These are phyloP conservation scores for Bombylius discolor DNA, from an alignment of 2,888 invertebrate genomes.

Conservation along the genomic window DNA sequence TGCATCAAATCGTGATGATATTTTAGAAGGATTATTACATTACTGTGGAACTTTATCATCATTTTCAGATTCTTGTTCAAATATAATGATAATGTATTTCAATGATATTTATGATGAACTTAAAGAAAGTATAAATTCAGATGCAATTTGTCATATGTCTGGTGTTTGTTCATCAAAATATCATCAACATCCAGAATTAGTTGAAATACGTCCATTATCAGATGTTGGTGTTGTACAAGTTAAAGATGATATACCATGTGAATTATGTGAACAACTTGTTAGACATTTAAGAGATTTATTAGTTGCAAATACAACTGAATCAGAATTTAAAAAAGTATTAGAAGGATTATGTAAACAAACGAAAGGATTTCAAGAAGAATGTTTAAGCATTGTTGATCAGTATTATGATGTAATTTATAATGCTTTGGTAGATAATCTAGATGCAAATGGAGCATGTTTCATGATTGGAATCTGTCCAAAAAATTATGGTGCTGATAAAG, in stretches of 20 bases:
- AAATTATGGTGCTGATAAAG: slow-evolving; percentile 10
- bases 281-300: slow-evolving; percentile 65
- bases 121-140: slow-evolving; percentile 46
- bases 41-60: slow-evolving; percentile 57
- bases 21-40: slow-evolving; percentile 34
- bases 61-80: slow-evolving; percentile 67
- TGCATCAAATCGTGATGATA: slow-evolving; percentile 26
- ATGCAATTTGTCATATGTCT: slow-evolving; percentile 59
- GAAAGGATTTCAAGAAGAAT: slow-evolving; percentile 57
- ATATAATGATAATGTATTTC: slow-evolving; percentile 59
- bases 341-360: slow-evolving; percentile 72
- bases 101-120: slow-evolving; percentile 53
- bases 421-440: slow-evolving; percentile 52
- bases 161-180: slow-evolving; percentile 59
- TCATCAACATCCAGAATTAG: slow-evolving; percentile 45
- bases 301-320: slow-evolving; percentile 71
- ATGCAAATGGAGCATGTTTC: slow-evolving; percentile 56
- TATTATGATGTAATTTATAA: slow-evolving; percentile 64
- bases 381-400: slow-evolving; percentile 60
- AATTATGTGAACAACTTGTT: slow-evolving; percentile 73
- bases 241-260: slow-evolving; percentile 62
- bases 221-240: slow-evolving; percentile 44
- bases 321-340: slow-evolving; percentile 64
- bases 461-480: slow-evolving; percentile 43
- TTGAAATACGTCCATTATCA: slow-evolving; percentile 44